Evolutionary conservation across 2,113 vertebrate species (phyloP).

Genomic region (Oncorhynchus keta): DNA sequence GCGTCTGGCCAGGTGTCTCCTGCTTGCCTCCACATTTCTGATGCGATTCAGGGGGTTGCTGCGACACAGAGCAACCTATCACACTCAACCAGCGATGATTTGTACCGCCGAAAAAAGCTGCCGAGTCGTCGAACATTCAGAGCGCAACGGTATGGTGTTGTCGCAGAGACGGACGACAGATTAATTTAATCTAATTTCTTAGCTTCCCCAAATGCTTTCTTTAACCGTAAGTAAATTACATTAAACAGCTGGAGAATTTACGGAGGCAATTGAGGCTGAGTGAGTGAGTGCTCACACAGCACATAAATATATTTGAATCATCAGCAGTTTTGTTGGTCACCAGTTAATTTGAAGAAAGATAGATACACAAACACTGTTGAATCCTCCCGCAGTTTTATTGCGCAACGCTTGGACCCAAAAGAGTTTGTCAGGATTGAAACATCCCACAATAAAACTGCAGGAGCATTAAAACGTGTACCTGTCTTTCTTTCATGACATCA

Average conservation of each 20-base stretch:
- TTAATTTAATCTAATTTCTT: slow-evolving; percentile 41
- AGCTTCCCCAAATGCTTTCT: slow-evolving; percentile 29
- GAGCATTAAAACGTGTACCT: no score
- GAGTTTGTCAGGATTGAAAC: no score
- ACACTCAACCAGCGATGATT: slow-evolving; percentile 16
- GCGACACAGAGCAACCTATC: slow-evolving; percentile 31
- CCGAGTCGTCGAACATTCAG: slow-evolving; percentile 35
- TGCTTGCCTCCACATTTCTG: neutral
- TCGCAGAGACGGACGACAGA: slow-evolving; percentile 34
- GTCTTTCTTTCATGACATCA: no score
- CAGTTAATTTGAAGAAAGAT: neutral
- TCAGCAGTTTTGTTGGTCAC: neutral
- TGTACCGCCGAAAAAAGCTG: slow-evolving; percentile 40
- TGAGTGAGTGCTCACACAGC: neutral
- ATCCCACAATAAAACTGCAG: no score
- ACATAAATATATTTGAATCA: neutral
- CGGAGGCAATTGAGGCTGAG: neutral
- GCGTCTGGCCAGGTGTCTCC: slow-evolving; percentile 47
- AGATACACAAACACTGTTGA: no score
- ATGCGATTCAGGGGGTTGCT: slow-evolving; percentile 35
- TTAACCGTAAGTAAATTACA: slow-evolving; percentile 32
- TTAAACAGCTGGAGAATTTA: slow-evolving; percentile 27
- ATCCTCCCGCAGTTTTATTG: no score
- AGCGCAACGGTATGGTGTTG: slow-evolving; percentile 1
- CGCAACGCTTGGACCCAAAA: no score